Evolutionary conservation across 2,888 invertebrate species (phyloP), one percentile per base, ranked within the genome.

Genomic region (Callyntrura sp.): DNA sequence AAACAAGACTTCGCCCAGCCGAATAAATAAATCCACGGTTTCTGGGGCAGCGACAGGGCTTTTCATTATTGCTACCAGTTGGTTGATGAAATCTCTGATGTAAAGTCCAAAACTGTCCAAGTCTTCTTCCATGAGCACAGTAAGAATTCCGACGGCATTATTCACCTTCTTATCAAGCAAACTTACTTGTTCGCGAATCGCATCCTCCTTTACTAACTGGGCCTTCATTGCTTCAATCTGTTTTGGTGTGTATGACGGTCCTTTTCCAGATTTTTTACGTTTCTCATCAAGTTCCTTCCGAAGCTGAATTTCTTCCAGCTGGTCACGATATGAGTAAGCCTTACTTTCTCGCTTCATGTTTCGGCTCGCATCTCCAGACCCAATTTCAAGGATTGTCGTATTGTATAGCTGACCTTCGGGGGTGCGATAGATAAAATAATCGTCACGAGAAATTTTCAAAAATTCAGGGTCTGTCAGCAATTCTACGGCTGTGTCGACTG

Each of bases 331-430:
- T 91, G 98, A 98, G 94, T 99, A 99, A 0, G 97, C 98, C 95
- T 99, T 99, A 94, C 98, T 99, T 94, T 99, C 99, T 17, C 99
- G 96, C 94, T 98, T 98, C 94, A 99, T 96, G 94, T 99, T 98
- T 90, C 93, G 94, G 4, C 90, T 92, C 4, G 90, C 79, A 1
- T 92, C 93, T 14, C 93, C 93, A n/a, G 70, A 60, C 11, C 92
- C 93, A 12, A 86, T 88, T 65, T 93, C 93, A n/a, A 93, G 25
- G 17, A 97, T 96, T 92, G 96, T 97, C 95, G 98, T 98, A 95
- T 99, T 98, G 94, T 97, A 99, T 0, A 99, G 95, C 94, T 98
- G 97, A 1, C 98, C 98, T 86, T 98, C 97, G 0, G 98, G 98
- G 28, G 97, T 98, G 92, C 97, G 95, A 95, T 95, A 98, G 3